Evolutionary conservation across 2,797 vertebrate genomes (phyloP).

Genomic region (Xerus rutilus): DNA sequence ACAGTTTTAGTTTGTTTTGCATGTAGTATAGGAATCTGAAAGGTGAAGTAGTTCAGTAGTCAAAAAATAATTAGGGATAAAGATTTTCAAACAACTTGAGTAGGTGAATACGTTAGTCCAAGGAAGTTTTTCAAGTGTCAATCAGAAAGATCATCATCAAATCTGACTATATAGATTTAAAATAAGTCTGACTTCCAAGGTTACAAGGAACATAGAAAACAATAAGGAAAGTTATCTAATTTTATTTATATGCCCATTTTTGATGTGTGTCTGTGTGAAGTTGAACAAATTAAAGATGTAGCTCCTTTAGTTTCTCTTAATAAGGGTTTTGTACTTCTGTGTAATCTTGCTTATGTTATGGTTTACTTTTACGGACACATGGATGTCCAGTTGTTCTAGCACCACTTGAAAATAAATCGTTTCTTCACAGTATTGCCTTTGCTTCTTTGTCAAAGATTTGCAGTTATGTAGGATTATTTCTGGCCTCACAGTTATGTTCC

Average conservation of each 20-base stretch:
- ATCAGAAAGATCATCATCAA: background rate
- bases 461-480: background rate
- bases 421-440: background rate
- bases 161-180: background rate
- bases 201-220: background rate
- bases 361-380: background rate
- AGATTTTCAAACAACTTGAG: background rate
- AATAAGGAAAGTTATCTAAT: background rate
- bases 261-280: background rate
- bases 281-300: background rate
- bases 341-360: background rate
- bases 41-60: background rate
- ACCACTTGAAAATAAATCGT: background rate
- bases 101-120: background rate
- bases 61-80: constrained; percentile 6
- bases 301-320: background rate
- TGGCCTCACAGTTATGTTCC: background rate
- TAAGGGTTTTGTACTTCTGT: background rate
- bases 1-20: background rate
- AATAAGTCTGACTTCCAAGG: background rate
- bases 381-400: background rate
- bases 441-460: background rate
- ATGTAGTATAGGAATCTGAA: constrained; percentile 9
- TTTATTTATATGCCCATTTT: background rate
- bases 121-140: constrained; percentile 16